These are phyloP conservation scores for Thinocorus orbignyianus DNA, from an alignment of 2,113 vertebrate species.

Conservation along the genomic window DNA sequence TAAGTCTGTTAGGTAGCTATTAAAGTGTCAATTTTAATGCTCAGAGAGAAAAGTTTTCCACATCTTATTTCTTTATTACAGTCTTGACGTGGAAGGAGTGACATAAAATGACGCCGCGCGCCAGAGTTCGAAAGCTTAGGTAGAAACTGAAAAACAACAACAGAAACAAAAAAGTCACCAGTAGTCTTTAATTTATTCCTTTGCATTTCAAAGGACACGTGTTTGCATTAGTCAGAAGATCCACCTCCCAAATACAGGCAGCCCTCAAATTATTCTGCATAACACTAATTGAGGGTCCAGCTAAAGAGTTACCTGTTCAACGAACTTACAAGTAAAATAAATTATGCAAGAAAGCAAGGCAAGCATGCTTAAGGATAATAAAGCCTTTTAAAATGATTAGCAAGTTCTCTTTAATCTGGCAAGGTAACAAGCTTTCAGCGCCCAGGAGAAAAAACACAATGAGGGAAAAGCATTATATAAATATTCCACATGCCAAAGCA, in stretches of 20 bases:
- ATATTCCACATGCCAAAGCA: constrained; percentile 33
- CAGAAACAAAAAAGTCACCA: constrained; percentile 45
- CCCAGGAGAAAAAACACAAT: constrained; percentile 23
- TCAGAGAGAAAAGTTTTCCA: background rate
- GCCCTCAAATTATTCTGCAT: constrained; percentile 15
- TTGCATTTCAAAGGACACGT: constrained; percentile 23
- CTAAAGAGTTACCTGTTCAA: constrained; percentile 30
- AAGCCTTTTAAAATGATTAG: constrained; percentile 49
- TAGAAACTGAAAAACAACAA: constrained; percentile 6
- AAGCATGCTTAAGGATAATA: constrained; percentile 17
- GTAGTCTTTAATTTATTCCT: constrained; percentile 38
- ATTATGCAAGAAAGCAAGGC: constrained; percentile 51
- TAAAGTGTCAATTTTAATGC: background rate
- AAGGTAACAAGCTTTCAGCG: constrained; percentile 21
- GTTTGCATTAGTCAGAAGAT: background rate
- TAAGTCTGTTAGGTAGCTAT: background rate
- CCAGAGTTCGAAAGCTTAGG: background rate
- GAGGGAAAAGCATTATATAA: constrained; percentile 13
- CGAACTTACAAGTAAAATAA: constrained; percentile 30
- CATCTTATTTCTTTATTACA: constrained; percentile 28
- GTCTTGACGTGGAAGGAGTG: background rate
- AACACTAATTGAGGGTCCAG: constrained; percentile 50
- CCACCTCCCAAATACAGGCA: background rate
- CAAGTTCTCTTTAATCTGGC: constrained; percentile 34
- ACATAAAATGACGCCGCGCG: background rate